phyloP scores from a whole-genome alignment of 37 sponge, comb jelly and placozoan species.

The Chondrosia reniformis region DNA sequence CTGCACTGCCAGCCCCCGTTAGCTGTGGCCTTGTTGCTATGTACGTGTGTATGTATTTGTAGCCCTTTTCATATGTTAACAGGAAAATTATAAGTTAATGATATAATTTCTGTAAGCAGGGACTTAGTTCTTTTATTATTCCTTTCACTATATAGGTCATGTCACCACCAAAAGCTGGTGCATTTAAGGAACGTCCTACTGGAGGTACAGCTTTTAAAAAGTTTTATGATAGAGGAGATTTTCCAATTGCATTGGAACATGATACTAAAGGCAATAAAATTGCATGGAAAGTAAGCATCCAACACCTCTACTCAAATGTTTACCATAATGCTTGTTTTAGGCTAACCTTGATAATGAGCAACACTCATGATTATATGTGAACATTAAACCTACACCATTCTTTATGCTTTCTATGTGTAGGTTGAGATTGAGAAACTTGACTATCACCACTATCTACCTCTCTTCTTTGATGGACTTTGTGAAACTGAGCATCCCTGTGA shows the following conservation, averaged over 20 bases:
- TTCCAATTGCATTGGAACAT: slow-evolving; percentile 97
- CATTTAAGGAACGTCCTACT: slow-evolving; percentile 72
- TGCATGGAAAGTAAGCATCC: slow-evolving; percentile 89
- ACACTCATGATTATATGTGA: neutral
- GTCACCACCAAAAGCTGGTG: slow-evolving; percentile 87
- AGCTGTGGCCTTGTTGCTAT: too few species aligned
- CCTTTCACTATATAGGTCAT: slow-evolving; percentile 40
- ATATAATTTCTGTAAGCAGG: too few species aligned
- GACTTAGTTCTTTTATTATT: too few species aligned
- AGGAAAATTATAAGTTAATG: too few species aligned
- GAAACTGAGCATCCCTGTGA: slow-evolving; percentile 96
- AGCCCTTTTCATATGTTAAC: neutral
- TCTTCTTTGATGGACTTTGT: slow-evolving; percentile 98
- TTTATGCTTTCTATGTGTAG: slow-evolving; percentile 25
- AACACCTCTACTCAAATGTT: too few species aligned
- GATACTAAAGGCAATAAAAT: slow-evolving; percentile 99
- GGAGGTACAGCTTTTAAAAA: slow-evolving; percentile 90
- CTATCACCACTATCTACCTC: slow-evolving; percentile 97
- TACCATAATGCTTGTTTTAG: neutral
- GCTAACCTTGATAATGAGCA: neutral
- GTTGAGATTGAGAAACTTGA: slow-evolving; percentile 98
- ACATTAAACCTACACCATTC: neutral
- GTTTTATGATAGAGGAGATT: slow-evolving; percentile 98
- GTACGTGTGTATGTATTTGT: neutral
- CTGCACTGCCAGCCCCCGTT: too few species aligned